These are phyloP conservation scores for Mellivora capensis DNA, from an alignment of 2,113 vertebrate genomes.

Conservation along the genomic window DNA sequence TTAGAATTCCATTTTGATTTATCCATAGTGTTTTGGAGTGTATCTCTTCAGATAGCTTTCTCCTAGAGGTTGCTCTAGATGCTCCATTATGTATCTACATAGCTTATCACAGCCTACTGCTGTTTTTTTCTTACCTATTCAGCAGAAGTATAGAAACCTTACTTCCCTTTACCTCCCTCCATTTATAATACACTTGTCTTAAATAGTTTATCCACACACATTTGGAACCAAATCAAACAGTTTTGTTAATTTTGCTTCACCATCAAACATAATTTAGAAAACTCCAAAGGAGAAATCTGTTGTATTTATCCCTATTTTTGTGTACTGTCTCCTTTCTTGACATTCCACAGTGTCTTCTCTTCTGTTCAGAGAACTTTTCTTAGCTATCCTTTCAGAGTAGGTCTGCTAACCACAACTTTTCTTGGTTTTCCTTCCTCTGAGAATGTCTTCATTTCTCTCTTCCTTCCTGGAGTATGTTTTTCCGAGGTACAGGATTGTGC, in stretches of 20 bases:
- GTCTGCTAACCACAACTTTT: neutral
- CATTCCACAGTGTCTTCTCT: neutral
- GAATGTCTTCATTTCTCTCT: neutral
- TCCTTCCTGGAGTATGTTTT: neutral
- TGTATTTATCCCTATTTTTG: neutral
- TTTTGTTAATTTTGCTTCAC: neutral
- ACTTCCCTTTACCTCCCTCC: neutral
- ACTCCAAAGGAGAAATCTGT: neutral
- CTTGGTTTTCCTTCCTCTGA: neutral
- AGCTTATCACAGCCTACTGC: neutral
- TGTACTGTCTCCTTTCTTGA: neutral
- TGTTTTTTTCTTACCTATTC: neutral
- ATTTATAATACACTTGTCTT: neutral
- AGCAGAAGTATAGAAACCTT: neutral
- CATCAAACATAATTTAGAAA: neutral
- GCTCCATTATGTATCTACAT: neutral
- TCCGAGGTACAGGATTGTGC: neutral
- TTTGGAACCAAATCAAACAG: neutral
- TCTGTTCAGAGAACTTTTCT: neutral
- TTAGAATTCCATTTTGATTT: neutral
- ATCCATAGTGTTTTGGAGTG: neutral
- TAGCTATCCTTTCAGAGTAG: neutral
- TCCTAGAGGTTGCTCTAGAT: neutral
- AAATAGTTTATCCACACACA: neutral
- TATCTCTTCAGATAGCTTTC: neutral